Evolutionary conservation across 2,797 vertebrate species (phyloP).

Genomic region (Ambastaia sidthimunki): DNA sequence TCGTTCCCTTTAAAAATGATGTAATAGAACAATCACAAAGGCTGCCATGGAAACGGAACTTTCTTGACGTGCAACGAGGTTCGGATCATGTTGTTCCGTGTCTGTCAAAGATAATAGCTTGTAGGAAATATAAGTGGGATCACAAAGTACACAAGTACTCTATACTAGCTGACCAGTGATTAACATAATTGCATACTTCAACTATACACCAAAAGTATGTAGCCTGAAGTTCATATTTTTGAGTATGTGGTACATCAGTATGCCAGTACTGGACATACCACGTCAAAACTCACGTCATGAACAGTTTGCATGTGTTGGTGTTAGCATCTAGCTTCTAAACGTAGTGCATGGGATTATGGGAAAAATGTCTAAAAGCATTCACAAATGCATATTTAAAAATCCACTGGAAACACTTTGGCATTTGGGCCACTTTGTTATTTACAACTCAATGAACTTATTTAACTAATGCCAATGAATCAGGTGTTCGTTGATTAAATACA

Average conservation of each 20-base stretch:
- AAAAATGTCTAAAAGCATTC: too few species aligned
- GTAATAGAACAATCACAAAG: not conserved
- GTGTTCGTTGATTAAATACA: not conserved
- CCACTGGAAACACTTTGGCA: not conserved
- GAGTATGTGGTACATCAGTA: not conserved
- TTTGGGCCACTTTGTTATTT: not conserved
- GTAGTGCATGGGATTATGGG: too few species aligned
- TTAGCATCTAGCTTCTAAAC: too few species aligned
- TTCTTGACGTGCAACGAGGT: not conserved
- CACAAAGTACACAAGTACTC: not conserved
- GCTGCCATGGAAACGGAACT: not conserved
- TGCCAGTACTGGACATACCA: not conserved
- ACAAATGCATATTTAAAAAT: too few species aligned
- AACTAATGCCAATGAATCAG: constrained; percentile 5
- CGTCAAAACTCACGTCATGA: too few species aligned
- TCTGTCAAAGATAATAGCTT: not conserved
- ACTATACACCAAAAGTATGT: not conserved
- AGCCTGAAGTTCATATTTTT: not conserved
- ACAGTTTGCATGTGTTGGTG: too few species aligned
- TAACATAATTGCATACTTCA: not conserved
- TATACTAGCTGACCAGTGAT: not conserved
- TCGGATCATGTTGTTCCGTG: not conserved
- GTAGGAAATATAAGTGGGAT: not conserved
- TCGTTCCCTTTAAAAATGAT: not conserved
- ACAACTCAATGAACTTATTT: not conserved